Base-by-base conservation (phyloP, 2,888 invertebrate genomes). In the Ypsolopha sequella region DNA sequence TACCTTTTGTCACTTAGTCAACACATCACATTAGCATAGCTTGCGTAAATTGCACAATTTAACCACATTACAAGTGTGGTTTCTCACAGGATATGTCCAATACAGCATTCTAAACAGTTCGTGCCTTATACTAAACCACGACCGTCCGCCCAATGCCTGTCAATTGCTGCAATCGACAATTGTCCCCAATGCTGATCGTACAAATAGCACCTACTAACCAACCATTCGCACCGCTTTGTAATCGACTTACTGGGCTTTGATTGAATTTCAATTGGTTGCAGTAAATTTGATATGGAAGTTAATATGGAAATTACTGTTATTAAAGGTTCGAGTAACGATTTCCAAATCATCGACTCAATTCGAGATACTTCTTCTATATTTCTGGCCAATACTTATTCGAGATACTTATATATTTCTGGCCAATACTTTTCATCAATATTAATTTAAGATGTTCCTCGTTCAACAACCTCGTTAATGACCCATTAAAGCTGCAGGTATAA, bases 111-210 rank as follows among this genome's bases (percentile, higher is more conserved):
- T 46, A 48, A 48, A 47, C 49, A 49, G 33, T 41, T 48, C 14
- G 50, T 39, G 46, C 46, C 51, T 39, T 49, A 48, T 48, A 50
- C 41, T 13, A 38, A 9, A 41, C 48, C 51, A 56, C 56, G 54
- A 60, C 49, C 61, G 60, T 59, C 60, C n/a, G 57, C 61, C 67
- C 70, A 61, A 66, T 69, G 65, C 61, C 61, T 65, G 60, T 64
- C 68, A 68, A 69, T 70, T 66, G 65, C 66, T 58, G 66, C 56
- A 70, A 73, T 72, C 67, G 67, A 64, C 61, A 62, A 76, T 77
- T 76, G 70, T 55, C 63, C 62, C 65, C 75, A 64, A 63, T 66
- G 68, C 64, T 57, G 66, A 61, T 52, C 64, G 62, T 61, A 64
- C 62, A 58, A 61, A 50, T 46, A 11, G 35, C 11, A 7, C 35